These are phyloP conservation scores for Lithobates pipiens DNA, from an alignment of 2,797 vertebrate genomes.

Conservation along the genomic window DNA sequence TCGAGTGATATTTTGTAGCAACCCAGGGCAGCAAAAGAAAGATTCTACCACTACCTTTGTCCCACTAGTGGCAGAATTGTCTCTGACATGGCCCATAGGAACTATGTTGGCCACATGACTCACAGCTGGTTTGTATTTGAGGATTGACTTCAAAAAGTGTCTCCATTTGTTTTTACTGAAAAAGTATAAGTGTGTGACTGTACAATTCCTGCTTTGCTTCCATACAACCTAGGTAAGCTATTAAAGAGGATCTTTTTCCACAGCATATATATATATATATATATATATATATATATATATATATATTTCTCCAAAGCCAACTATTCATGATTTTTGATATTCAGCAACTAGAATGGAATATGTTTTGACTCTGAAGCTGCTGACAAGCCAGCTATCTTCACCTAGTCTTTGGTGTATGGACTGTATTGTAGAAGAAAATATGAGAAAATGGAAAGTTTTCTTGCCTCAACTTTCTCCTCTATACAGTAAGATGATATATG, in stretches of 20 bases:
- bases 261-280: slow-evolving; percentile 5
- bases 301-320: slow-evolving; percentile 17
- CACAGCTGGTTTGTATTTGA: no score
- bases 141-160: no score
- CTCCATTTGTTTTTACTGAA: not conserved
- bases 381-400: slow-evolving; percentile 13
- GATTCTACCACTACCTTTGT: no score
- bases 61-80: no score
- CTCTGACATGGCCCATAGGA: no score
- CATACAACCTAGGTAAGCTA: not conserved
- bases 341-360: slow-evolving; percentile 30
- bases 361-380: not conserved
- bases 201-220: not conserved
- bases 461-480: not conserved
- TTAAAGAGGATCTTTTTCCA: no score
- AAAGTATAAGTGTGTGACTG: not conserved
- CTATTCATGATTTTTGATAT: slow-evolving; percentile 25
- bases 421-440: not conserved
- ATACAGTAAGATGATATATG: not conserved
- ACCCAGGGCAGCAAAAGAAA: no score
- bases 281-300: slow-evolving; percentile 22
- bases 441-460: slow-evolving; percentile 27
- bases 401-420: not conserved
- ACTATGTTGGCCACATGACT: no score
- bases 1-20: no score